Conservation (phyloP, 2,888 invertebrate species). For the Drosophila kuntzei region DNA sequence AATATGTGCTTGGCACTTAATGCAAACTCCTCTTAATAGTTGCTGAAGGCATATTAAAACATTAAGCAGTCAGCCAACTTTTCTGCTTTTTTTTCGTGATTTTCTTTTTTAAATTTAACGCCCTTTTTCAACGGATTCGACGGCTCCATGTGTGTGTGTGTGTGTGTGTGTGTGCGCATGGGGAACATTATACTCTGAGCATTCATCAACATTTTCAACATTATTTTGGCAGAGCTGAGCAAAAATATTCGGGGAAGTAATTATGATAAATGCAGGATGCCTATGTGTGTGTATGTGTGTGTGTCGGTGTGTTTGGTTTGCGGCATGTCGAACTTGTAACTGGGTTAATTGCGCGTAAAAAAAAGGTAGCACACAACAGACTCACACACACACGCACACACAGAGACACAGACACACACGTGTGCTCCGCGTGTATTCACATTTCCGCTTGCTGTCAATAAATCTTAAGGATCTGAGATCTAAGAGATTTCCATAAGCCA, state of each 20-base stretch:
- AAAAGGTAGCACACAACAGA: conserved; percentile 51
- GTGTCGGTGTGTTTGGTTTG: conserved; percentile 53
- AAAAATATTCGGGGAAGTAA: conserved; percentile 76
- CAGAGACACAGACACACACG: conserved; percentile 4
- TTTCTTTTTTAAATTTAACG: conserved; percentile 35
- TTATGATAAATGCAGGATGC: conserved; percentile 81
- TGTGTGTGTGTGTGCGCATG: conserved; percentile 18
- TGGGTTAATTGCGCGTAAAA: conserved; percentile 79
- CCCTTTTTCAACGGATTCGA: conserved; percentile 9
- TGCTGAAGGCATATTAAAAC: conserved; percentile 77
- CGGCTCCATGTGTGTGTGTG: neutral
- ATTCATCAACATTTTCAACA: conserved; percentile 72
- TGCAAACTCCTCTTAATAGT: conserved; percentile 68
- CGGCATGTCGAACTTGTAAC: conserved; percentile 80
- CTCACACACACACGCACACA: conserved; percentile 19
- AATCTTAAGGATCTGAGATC: conserved; percentile 71
- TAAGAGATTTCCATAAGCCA: conserved; percentile 49
- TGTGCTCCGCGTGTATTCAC: conserved; percentile 20
- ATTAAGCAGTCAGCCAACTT: conserved; percentile 54
- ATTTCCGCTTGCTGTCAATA: conserved; percentile 73
- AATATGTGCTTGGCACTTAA: conserved; percentile 73
- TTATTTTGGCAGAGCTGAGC: conserved; percentile 61
- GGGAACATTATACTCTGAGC: conserved; percentile 29
- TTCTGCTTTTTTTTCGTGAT: conserved; percentile 4
- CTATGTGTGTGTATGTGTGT: conserved; percentile 32